Percentiles rank a stretch among this genome's conserved stretches.
Evolutionary conservation across 2,797 vertebrate genomes (phyloP).

Genomic region (Sebastiscus albofasciatus): DNA sequence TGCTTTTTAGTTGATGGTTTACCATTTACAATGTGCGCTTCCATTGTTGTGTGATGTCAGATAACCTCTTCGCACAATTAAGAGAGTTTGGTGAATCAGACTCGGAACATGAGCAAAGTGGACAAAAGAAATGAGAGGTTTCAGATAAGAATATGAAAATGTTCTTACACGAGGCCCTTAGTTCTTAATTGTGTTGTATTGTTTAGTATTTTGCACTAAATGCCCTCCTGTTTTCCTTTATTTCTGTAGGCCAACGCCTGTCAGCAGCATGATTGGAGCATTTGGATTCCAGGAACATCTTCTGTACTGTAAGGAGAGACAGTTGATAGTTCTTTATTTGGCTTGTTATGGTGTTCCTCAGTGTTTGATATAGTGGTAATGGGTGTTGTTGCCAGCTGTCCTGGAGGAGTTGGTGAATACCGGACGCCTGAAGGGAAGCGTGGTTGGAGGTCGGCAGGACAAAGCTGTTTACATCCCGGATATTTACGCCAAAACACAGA

Average conservation of each 20-base stretch:
- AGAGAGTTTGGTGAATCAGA: too few species aligned
- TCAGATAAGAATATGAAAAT: not conserved
- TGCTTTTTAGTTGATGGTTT: too few species aligned
- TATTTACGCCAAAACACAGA: constrained; percentile 95
- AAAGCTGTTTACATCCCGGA: constrained; percentile 95
- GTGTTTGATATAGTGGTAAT: not conserved
- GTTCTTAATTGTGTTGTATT: not conserved
- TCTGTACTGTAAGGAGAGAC: constrained; percentile 91
- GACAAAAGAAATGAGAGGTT: not conserved
- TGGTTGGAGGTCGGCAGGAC: constrained; percentile 94
- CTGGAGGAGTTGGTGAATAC: constrained; percentile 91
- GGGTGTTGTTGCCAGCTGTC: constrained; percentile 80
- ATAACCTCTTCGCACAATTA: not conserved
- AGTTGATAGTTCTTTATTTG: not conserved
- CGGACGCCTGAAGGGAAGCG: constrained; percentile 89
- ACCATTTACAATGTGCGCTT: too few species aligned
- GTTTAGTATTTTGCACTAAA: not conserved
- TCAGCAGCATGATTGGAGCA: constrained; percentile 89
- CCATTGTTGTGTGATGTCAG: too few species aligned
- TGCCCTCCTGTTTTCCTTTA: constrained; percentile 2
- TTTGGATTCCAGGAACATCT: constrained; percentile 96
- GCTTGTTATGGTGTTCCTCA: not conserved
- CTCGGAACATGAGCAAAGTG: not conserved
- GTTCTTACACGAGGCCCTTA: not conserved
- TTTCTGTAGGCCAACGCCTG: constrained; percentile 88